Evolutionary conservation across 1,140 invertebrate species (phyloP).

Genomic region (Venturia canescens): DNA sequence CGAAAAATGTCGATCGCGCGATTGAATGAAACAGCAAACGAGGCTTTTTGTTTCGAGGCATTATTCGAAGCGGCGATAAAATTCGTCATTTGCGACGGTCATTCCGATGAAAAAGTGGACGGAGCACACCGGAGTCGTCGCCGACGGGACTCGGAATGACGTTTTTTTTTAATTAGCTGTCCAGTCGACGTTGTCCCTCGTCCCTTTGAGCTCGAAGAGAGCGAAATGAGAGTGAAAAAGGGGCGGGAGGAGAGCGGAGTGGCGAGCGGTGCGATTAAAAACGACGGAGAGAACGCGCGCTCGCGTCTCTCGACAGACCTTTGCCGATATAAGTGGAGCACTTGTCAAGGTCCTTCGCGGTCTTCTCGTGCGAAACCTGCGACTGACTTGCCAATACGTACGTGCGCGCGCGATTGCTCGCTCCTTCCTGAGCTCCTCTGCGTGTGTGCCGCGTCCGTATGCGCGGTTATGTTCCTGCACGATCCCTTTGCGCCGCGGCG

Average conservation of each 20-base stretch:
- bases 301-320: constrained; percentile 9
- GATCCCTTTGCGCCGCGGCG: neutral
- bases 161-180: neutral
- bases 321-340: constrained; percentile 7
- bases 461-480: neutral
- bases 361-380: constrained; percentile 6
- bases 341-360: constrained; percentile 5
- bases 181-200: neutral
- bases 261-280: neutral
- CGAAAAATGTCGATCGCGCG: too few relatives aligned
- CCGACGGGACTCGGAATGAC: too few relatives aligned
- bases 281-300: neutral
- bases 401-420: neutral
- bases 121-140: too few relatives aligned
- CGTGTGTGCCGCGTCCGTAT: too few relatives aligned
- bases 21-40: too few relatives aligned
- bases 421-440: too few relatives aligned
- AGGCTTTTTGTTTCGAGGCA: too few relatives aligned
- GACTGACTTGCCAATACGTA: neutral
- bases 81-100: too few relatives aligned
- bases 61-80: too few relatives aligned
- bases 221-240: neutral
- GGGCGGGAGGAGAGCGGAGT: neutral
- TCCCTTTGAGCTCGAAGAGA: neutral
- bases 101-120: too few relatives aligned